Base-by-base conservation (phyloP, 2,888 invertebrate genomes). In the Drepanosiphum platanoidis region DNA sequence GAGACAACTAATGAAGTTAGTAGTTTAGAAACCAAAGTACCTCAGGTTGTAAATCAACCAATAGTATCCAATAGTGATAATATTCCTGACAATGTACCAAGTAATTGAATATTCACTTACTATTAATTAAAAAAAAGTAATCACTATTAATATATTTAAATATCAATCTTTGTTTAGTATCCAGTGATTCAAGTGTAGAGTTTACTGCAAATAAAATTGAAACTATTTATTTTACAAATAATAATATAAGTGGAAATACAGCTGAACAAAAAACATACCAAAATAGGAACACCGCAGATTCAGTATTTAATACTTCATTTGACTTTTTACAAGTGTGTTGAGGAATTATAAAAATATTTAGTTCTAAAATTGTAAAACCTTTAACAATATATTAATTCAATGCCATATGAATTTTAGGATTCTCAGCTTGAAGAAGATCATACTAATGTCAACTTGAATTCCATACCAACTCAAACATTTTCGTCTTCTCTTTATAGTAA, bases 161-260 rank as follows among this genome's bases (percentile, higher is more conserved):
- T n/a, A 58, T 3, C 2, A 70, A 36, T 80, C 11, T 39, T 64
- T 39, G 36, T 83, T 46, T 52, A 84, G 75, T 75, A 36, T 58
- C 68, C 27, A 58, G 34, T 39, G 34, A 8, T 83, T n/a, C 74
- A 32, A 66, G 42, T 18, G 22, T 30, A 68, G 68, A 77, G 1
- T 58, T 22, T 3, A 30, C 22, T 58, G 7, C 66, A 36, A 68
- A 77, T 58, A 77, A 84, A 77, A 84, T 84, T 3, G 84, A 77
- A 68, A 84, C 83, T 34, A 75, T 84, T 46, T 84, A 77, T 77
- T 84, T 84, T 68, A 84, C 84, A 42, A 84, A 84, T 84, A 75
- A 84, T 39, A 84, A 58, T 77, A 39, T 77, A 36, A 7, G n/a
- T 70, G 58, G 18, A 39, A 58, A 68, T 32, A 39, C 34, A 30